phyloP scores from a whole-genome alignment of 2,113 vertebrate species.

The Castor canadensis region DNA sequence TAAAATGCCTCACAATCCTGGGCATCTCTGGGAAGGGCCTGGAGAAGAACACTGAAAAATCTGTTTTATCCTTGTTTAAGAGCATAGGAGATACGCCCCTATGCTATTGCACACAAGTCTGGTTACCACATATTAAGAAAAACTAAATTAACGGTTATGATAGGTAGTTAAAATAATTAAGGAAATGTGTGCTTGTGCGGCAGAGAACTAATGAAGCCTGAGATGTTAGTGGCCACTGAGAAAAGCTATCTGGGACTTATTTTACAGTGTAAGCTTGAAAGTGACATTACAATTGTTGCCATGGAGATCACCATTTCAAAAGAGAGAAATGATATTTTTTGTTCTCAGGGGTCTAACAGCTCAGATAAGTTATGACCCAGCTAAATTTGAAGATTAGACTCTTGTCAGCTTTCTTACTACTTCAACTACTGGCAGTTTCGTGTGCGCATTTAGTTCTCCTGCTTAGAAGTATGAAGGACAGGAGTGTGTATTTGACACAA shows the following conservation, averaged over 20 bases:
- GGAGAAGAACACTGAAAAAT: no score
- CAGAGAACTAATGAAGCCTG: not conserved
- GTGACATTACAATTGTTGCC: not conserved
- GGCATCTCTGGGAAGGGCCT: no score
- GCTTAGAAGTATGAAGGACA: no score
- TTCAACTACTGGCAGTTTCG: not conserved
- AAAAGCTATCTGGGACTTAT: not conserved
- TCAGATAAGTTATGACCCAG: not conserved
- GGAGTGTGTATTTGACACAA: no score
- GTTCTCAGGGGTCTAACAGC: not conserved
- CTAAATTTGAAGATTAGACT: no score
- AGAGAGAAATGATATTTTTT: not conserved
- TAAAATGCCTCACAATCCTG: no score
- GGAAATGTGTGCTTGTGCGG: not conserved
- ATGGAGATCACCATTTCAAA: conserved; percentile 9
- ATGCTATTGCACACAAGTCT: no score
- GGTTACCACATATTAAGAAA: no score
- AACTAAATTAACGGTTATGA: not conserved
- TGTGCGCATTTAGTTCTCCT: no score
- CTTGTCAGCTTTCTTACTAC: no score
- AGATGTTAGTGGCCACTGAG: not conserved
- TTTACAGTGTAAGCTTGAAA: conserved; percentile 27
- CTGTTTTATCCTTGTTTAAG: no score
- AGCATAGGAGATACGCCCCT: no score
- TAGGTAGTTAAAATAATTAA: not conserved